Evolutionary conservation across 2,113 vertebrate species (phyloP), one percentile per base, ranked within the genome.

Genomic region (Crotalus viridis): DNA sequence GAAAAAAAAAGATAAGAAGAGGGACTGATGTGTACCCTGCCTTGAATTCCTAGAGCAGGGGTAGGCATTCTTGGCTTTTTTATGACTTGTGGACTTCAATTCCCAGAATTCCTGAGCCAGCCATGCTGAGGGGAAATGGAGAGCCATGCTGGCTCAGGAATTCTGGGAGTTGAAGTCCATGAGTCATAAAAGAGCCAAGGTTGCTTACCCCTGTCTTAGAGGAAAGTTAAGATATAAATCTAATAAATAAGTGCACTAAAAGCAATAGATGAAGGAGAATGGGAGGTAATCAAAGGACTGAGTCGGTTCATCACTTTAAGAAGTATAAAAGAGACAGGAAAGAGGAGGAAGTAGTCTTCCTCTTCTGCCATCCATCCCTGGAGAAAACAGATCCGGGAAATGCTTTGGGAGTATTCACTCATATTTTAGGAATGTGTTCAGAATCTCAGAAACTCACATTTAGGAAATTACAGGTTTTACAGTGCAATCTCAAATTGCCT

Each of bases 381-480:
- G n/a, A 39, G 69, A 39, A 81, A 81, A 81, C 15, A 81, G 33
- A 81, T 81, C n/a, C 5, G 4, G n/a, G 69, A 39, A 81, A 81
- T 39, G n/a, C 15, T 81, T 81, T 81, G 13, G 15, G 15, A 81
- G 26, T 21, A 43, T 81, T 81, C 74, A 81, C 33, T 43, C 39
- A 22, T 22, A 43, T 43, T 43, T 81, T 81, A 81, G 74, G 8
- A 43, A 81, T 21, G 74, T 81, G 74, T 39, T 43, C 17, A 81
- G 19, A 43, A 81, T 81, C 33, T 81, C 33, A 81, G 21, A 43
- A 93, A 90, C 22, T 52, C 87, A 95, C 93, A 94, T 91, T 87
- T 93, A 93, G 33, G 74, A 81, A 81, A 81, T 81, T 81, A 43
- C 7, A 43, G 74, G 33, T 56, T 21, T 89, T 22, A 24, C 43